phyloP scores from a whole-genome alignment of 2,888 invertebrate genomes.

The Archips crataeganus region DNA sequence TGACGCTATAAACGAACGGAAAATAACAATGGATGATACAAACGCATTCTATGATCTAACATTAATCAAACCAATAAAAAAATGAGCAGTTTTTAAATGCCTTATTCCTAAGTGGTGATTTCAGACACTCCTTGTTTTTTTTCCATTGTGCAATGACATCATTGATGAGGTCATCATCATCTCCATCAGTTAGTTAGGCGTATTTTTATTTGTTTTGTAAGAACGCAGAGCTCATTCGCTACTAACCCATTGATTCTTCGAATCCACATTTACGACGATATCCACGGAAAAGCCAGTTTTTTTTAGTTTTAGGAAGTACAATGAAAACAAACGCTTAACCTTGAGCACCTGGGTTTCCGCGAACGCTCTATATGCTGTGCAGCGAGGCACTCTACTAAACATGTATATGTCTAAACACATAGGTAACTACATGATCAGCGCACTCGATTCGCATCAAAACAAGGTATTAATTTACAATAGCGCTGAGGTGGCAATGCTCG shows the following conservation, averaged over 20 bases:
- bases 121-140: conserved; percentile 22
- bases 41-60: conserved; percentile 7
- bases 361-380: conserved; percentile 23
- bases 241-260: neutral
- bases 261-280: neutral
- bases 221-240: neutral
- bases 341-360: conserved; percentile 19
- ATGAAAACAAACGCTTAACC: conserved; percentile 22
- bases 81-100: conserved; percentile 1
- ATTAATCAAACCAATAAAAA: neutral
- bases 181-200: neutral
- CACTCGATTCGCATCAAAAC: neutral
- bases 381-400: neutral
- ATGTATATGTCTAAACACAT: neutral
- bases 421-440: conserved; percentile 1
- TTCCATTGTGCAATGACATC: conserved; percentile 19
- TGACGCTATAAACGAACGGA: conserved; percentile 3
- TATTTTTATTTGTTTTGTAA: neutral
- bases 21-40: neutral
- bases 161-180: conserved; percentile 13
- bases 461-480: neutral
- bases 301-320: conserved; percentile 16
- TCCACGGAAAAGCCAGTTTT: neutral
- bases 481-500: neutral
- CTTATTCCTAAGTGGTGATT: conserved; percentile 15